Evolutionary conservation across 2,797 vertebrate species (phyloP), one percentile per base, ranked within the genome.

Genomic region (Thaleichthys pacificus): DNA sequence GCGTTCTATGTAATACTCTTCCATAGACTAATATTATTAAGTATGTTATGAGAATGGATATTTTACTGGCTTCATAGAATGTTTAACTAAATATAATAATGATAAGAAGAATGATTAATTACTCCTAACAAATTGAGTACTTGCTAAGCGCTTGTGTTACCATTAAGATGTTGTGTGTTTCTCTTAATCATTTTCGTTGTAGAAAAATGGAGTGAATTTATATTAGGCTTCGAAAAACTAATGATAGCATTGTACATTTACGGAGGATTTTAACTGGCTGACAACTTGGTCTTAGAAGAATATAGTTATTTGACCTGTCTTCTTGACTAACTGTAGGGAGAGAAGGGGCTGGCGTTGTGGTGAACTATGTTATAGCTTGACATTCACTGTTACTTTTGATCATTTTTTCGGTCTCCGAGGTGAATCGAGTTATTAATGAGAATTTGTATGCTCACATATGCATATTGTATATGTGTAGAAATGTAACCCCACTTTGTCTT

Each of bases 391-490:
- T 98, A 98, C 95, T 97, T 99, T 96, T 96, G 96, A 98, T 98
- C 97, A 97, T 98, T 98, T 99, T 96, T 97, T 97, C 95, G 95
- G 96, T 98, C 97, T 98, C 96, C 95, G 95, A 98, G 95, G 96
- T 98, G 96, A 98, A 98, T 97, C 91, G 95, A 97, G 95, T 99
- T 97, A 98, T 96, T 97, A 97, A 97, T 96, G 93, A 96, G 91
- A 97, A 96, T 96, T 95, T 96, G 96, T 98, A 96, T 96, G 94
- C 96, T 97, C 97, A 98, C 97, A 98, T 99, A 99, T 99, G 97
- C 97, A 99, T 97, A 99, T 98, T 99, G 97, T 98, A 98, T 99
- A 99, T 98, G 97, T 98, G 96, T 96, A 97, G 96, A 96, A 95
- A 95, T 97, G 96, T 98, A 97, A 97, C 97, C 96, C 98, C 96